A percentile compares a stretch with the other conserved stretches of the same genome.
These are phyloP conservation scores for Aradophagus sp. DNA, from an alignment of 1,140 invertebrate genomes.

Conservation along the genomic window DNA sequence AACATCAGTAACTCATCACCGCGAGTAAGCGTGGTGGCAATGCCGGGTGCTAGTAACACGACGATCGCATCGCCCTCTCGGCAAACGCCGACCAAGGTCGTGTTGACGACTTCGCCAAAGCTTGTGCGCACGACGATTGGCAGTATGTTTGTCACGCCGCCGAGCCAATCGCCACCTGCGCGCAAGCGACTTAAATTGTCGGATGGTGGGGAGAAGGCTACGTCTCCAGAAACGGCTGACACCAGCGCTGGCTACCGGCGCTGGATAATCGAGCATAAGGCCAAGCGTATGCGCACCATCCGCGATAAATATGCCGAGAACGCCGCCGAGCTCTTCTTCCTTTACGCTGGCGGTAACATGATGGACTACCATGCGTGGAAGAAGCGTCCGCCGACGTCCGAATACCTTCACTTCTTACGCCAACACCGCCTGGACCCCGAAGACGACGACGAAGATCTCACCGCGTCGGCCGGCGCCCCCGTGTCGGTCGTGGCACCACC, in stretches of 20 bases:
- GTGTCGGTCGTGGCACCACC: too few relatives aligned
- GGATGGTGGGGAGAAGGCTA: constrained; percentile 63
- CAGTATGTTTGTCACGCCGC: constrained; percentile 61
- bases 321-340: constrained; percentile 88
- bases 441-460: constrained; percentile 77
- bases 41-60: constrained; percentile 62
- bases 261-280: constrained; percentile 73
- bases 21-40: constrained; percentile 65
- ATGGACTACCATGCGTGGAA: constrained; percentile 89
- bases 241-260: constrained; percentile 65
- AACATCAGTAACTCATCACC: constrained; percentile 66
- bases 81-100: constrained; percentile 68
- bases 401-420: constrained; percentile 84
- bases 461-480: constrained; percentile 53
- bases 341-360: constrained; percentile 89
- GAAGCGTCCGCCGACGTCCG: constrained; percentile 82
- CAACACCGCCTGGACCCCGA: constrained; percentile 83
- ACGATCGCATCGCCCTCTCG: constrained; percentile 63
- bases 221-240: constrained; percentile 60
- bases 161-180: constrained; percentile 37
- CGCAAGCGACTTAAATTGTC: constrained; percentile 69
- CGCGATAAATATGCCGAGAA: constrained; percentile 84
- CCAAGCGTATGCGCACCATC: constrained; percentile 67
- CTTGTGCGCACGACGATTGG: constrained; percentile 67
- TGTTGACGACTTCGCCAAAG: constrained; percentile 70